Evolutionary conservation across 1,140 invertebrate genomes (phyloP).

Genomic region (Drosophila cardini): DNA sequence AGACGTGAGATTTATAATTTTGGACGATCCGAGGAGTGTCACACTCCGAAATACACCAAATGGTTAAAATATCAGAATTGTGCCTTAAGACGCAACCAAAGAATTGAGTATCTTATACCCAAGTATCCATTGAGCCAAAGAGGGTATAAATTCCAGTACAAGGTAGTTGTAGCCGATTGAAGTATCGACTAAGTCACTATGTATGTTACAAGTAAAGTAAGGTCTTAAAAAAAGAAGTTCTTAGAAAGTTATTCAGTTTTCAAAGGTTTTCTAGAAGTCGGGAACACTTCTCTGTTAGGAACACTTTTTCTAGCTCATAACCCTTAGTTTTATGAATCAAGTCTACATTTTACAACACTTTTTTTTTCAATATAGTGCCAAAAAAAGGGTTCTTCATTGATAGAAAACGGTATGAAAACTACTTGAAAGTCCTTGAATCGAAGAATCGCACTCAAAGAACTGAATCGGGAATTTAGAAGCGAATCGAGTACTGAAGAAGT

Average conservation of each 20-base stretch:
- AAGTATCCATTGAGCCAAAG: conserved; percentile 2
- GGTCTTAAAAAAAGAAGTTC: too few species aligned
- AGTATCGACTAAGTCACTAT: neutral
- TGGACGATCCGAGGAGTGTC: neutral
- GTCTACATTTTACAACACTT: too few species aligned
- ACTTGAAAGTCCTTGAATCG: neutral
- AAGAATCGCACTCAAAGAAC: neutral
- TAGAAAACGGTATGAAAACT: neutral
- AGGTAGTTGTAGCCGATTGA: neutral
- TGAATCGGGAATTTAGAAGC: neutral
- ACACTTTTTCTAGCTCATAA: too few species aligned
- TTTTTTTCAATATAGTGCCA: too few species aligned
- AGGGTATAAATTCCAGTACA: neutral
- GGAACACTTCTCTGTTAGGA: too few species aligned
- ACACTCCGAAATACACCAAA: neutral
- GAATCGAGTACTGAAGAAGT: conserved; percentile 9
- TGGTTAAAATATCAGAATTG: neutral
- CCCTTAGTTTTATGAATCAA: too few species aligned
- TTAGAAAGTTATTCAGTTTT: too few species aligned
- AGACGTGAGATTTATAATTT: neutral
- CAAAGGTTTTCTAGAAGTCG: too few species aligned
- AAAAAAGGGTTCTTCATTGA: neutral
- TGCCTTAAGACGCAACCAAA: neutral
- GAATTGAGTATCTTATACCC: neutral
- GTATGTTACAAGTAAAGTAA: too few species aligned